These are phyloP conservation scores for Caenorhabditis angaria DNA, from an alignment of 2,888 invertebrate genomes.

Conservation along the genomic window DNA sequence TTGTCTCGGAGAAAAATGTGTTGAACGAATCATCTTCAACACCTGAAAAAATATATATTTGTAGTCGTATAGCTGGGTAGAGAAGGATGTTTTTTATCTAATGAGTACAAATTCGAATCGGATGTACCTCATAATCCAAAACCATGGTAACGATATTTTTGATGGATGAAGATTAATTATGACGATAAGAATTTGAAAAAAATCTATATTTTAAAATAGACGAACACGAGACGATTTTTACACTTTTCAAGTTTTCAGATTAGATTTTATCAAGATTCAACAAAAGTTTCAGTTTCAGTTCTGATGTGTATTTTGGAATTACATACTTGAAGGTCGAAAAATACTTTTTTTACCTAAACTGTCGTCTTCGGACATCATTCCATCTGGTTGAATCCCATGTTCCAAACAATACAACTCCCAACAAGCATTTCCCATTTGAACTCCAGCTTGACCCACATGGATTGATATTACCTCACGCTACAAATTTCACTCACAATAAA, in stretches of 20 bases:
- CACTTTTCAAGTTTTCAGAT: too few relatives aligned
- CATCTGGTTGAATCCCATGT: conserved; percentile 76
- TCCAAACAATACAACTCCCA: conserved; percentile 77
- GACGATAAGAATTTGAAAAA: not conserved
- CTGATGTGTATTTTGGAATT: too few relatives aligned
- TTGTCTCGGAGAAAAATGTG: conserved; percentile 80
- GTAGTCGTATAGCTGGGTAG: not conserved
- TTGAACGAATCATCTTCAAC: conserved; percentile 87
- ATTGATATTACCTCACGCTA: conserved; percentile 68
- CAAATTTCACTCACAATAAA: conserved; percentile 8
- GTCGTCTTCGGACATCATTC: conserved; percentile 61
- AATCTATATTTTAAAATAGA: too few relatives aligned
- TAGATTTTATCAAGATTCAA: too few relatives aligned
- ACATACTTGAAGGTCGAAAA: not conserved
- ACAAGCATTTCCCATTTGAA: conserved; percentile 75
- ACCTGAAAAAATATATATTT: conserved; percentile 19
- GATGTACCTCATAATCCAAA: not conserved
- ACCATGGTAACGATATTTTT: not conserved
- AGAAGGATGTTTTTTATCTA: not conserved
- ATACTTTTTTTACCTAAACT: conserved; percentile 30
- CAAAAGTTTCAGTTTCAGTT: too few relatives aligned
- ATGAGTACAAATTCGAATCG: conserved; percentile 3
- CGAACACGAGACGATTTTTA: too few relatives aligned
- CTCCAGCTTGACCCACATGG: conserved; percentile 68
- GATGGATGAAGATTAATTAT: not conserved